A percentile compares a stretch with the other conserved stretches of the same genome.
Evolutionary conservation across 2,113 vertebrate genomes (phyloP).

Genomic region (Eidolon helvum): DNA sequence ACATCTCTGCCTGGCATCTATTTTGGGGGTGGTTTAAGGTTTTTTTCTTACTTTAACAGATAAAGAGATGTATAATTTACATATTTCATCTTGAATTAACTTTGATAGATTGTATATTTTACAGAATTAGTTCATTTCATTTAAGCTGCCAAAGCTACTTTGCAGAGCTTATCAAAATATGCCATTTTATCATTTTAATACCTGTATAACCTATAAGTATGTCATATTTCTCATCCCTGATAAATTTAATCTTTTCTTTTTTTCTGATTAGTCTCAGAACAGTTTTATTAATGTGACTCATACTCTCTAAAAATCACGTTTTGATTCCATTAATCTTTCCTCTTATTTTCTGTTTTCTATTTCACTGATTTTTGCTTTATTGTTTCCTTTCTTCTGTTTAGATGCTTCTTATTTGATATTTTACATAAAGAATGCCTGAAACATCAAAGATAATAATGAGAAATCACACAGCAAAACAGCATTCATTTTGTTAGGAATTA

Average conservation of each 20-base stretch:
- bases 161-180: background rate
- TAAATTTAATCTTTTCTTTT: background rate
- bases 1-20: background rate
- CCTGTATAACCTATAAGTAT: background rate
- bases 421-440: background rate
- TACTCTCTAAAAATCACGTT: background rate
- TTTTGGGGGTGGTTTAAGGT: background rate
- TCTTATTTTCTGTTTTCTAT: background rate
- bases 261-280: background rate
- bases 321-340: background rate
- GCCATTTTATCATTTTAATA: background rate
- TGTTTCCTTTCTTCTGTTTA: background rate
- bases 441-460: background rate
- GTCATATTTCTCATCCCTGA: background rate
- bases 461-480: slow-evolving; percentile 52
- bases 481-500: slow-evolving; percentile 67
- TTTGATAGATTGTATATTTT: background rate
- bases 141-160: background rate
- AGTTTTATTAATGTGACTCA: background rate
- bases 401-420: background rate
- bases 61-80: background rate
- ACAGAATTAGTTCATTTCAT: background rate
- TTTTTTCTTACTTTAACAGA: background rate
- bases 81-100: background rate
- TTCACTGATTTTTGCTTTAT: background rate